A percentile compares a stretch with the other conserved stretches of the same genome.
These are phyloP conservation scores for Lochmaea crataegi DNA, from an alignment of 2,888 invertebrate genomes.

Conservation along the genomic window DNA sequence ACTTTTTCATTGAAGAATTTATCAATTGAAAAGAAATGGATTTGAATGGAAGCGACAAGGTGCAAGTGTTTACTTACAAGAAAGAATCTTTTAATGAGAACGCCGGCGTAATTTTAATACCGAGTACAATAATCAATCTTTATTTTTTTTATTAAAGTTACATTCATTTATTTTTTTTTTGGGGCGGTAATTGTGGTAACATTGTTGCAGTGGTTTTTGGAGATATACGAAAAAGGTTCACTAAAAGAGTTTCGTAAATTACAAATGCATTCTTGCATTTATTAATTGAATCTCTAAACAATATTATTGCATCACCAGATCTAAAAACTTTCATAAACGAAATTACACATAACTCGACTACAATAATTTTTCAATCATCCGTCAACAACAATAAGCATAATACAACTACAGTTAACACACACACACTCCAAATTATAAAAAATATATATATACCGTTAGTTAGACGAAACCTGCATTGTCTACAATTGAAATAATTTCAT, in stretches of 20 bases:
- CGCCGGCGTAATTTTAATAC: background rate
- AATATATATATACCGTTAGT: background rate
- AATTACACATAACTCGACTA: background rate
- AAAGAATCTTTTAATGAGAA: conserved; percentile 12
- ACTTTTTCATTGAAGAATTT: conserved; percentile 31
- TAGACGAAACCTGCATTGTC: conserved; percentile 17
- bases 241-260: no score
- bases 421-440: background rate
- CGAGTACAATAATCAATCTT: background rate
- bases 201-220: no score
- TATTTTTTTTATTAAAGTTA: no score
- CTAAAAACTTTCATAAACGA: background rate
- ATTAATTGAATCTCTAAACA: background rate
- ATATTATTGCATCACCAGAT: background rate
- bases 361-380: background rate
- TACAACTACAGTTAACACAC: background rate
- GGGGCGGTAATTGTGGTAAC: no score
- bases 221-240: no score
- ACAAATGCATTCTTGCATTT: no score
- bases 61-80: conserved; percentile 36
- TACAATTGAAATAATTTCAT: conserved; percentile 19
- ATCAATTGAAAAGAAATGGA: conserved; percentile 11
- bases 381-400: background rate
- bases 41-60: conserved; percentile 24
- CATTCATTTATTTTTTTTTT: no score